phyloP scores from a whole-genome alignment of 2,797 vertebrate genomes.

The Lophotriccus pileatus region DNA sequence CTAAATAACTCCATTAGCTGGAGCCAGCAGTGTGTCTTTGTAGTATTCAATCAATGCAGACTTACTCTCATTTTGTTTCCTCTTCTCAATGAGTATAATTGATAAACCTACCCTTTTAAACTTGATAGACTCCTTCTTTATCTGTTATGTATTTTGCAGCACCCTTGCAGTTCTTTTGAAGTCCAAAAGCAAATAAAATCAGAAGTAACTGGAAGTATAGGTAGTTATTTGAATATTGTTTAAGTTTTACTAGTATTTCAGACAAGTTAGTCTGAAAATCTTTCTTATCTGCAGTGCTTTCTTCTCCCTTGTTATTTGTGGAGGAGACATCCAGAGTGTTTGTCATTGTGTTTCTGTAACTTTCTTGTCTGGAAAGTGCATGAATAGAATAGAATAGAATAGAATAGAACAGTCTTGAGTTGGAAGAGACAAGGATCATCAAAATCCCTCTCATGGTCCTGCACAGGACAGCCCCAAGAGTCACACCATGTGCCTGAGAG shows the following conservation, averaged over 20 bases:
- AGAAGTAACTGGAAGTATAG: background rate
- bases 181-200: background rate
- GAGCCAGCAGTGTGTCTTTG: constrained; percentile 10
- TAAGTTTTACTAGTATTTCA: background rate
- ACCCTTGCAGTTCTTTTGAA: background rate
- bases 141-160: background rate
- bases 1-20: constrained; percentile 46
- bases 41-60: constrained; percentile 21
- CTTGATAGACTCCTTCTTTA: background rate
- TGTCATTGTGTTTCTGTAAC: background rate
- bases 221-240: background rate
- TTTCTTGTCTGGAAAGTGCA: background rate
- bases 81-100: constrained; percentile 11
- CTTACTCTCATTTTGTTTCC: constrained; percentile 25
- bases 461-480: background rate
- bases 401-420: background rate
- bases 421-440: background rate
- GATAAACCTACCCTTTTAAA: background rate
- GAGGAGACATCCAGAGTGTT: fast-evolving
- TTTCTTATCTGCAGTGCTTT: background rate
- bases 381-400: background rate
- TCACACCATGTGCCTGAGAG: background rate
- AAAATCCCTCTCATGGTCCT: background rate
- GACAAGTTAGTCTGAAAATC: background rate
- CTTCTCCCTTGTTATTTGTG: background rate